These are phyloP conservation scores for Hypothenemus hampei DNA, from an alignment of 1,140 invertebrate genomes.

Conservation along the genomic window DNA sequence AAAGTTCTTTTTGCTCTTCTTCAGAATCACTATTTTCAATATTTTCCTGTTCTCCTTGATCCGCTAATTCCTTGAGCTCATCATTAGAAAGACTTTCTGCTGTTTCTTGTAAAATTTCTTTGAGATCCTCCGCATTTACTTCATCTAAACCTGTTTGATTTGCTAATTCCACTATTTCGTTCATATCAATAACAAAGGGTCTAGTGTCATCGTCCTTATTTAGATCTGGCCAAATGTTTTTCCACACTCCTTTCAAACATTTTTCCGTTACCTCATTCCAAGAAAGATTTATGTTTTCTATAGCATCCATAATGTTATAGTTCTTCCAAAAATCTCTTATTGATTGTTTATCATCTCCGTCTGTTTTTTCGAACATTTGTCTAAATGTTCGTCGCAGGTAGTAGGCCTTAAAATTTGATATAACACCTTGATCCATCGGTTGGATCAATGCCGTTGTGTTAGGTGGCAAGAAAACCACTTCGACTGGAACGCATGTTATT, in stretches of 20 bases:
- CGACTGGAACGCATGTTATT: neutral
- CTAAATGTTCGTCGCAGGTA: neutral
- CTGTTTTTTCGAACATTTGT: slow-evolving; percentile 11
- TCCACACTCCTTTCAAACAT: slow-evolving; percentile 34
- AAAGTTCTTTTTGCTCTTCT: slow-evolving; percentile 18
- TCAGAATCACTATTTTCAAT: slow-evolving; percentile 27
- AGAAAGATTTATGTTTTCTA: neutral
- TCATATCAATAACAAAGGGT: slow-evolving; percentile 3
- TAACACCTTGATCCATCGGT: neutral
- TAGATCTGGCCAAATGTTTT: slow-evolving; percentile 32
- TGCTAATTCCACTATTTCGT: neutral
- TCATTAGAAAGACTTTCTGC: slow-evolving; percentile 20
- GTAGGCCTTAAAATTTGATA: neutral
- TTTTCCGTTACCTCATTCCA: slow-evolving; percentile 30
- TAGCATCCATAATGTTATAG: slow-evolving; percentile 28
- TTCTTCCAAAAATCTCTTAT: slow-evolving; percentile 31
- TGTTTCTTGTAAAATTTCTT: slow-evolving; percentile 25
- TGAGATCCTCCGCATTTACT: slow-evolving; percentile 30
- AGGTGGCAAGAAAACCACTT: neutral
- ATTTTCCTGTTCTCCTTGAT: slow-evolving; percentile 31
- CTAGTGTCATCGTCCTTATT: slow-evolving; percentile 21
- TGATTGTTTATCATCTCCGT: slow-evolving; percentile 20
- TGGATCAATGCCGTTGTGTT: neutral
- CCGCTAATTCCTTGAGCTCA: slow-evolving; percentile 30
- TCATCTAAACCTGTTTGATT: slow-evolving; percentile 30